These are phyloP conservation scores for Drosophila kuntzei DNA, from an alignment of 2,888 invertebrate genomes.

Conservation along the genomic window DNA sequence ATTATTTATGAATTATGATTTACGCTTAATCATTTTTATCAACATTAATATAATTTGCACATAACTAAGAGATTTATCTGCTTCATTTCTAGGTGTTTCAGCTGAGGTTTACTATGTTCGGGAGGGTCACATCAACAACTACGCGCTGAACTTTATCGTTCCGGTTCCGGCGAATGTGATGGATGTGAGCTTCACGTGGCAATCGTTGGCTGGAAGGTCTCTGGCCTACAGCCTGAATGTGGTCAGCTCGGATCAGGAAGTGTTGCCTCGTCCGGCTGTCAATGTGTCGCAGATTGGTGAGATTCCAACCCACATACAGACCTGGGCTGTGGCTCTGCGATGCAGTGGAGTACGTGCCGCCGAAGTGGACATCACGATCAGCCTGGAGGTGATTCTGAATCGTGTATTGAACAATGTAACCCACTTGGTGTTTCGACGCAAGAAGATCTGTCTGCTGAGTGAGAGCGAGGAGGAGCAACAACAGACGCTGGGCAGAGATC, in stretches of 20 bases:
- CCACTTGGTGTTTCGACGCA: conserved; percentile 91
- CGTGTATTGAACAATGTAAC: conserved; percentile 89
- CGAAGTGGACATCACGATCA: conserved; percentile 93
- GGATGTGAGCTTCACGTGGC: conserved; percentile 96
- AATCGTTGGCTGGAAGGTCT: conserved; percentile 92
- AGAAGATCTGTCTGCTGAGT: conserved; percentile 91
- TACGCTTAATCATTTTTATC: too few species aligned
- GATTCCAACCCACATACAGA: conserved; percentile 92
- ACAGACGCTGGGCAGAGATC: conserved; percentile 40
- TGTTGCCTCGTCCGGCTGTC: conserved; percentile 91
- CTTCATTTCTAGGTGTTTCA: conserved; percentile 89
- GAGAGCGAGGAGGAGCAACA: conserved; percentile 72
- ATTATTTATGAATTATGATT: too few species aligned
- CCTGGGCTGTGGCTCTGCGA: conserved; percentile 92
- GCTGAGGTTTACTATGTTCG: conserved; percentile 96
- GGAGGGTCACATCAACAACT: conserved; percentile 95
- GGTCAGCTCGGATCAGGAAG: conserved; percentile 91
- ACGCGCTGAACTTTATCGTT: conserved; percentile 95
- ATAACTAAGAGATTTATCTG: neutral
- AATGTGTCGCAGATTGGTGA: conserved; percentile 94
- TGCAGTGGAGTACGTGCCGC: conserved; percentile 93
- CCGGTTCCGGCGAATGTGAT: conserved; percentile 94
- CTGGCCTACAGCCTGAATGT: conserved; percentile 93
- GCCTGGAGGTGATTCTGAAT: conserved; percentile 92
- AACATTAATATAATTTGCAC: too few species aligned